Conservation (phyloP, 2,888 invertebrate species). For the Mystacides longicornis region DNA sequence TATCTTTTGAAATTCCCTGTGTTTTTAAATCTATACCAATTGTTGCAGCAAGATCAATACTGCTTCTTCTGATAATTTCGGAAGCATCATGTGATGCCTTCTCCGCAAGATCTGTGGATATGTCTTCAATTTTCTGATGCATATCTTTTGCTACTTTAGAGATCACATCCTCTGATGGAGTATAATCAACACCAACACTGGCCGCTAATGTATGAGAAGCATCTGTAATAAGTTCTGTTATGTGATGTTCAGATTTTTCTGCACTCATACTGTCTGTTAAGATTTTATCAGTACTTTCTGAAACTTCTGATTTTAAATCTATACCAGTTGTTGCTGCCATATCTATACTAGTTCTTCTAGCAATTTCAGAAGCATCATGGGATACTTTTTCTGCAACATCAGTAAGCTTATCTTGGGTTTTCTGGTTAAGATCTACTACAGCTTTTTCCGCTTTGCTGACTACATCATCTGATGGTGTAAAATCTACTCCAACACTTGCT, state of each 20-base stretch:
- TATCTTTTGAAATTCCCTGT: background rate
- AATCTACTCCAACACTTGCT: constrained; percentile 15
- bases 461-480: constrained; percentile 8
- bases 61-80: constrained; percentile 13
- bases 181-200: constrained; percentile 15
- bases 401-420: background rate
- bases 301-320: background rate
- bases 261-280: background rate
- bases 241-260: constrained; percentile 8
- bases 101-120: constrained; percentile 11
- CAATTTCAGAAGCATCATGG: constrained; percentile 6
- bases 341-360: constrained; percentile 2
- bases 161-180: constrained; percentile 12
- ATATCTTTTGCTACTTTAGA: constrained; percentile 8
- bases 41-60: constrained; percentile 17
- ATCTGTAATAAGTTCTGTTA: constrained; percentile 16
- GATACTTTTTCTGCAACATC: too few relatives aligned
- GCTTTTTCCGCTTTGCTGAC: background rate
- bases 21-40: constrained; percentile 16
- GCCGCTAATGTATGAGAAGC: constrained; percentile 17
- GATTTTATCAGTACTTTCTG: too few relatives aligned
- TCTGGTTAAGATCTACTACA: too few relatives aligned
- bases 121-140: constrained; percentile 5
- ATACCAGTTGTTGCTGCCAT: constrained; percentile 12
- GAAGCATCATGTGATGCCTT: constrained; percentile 4